phyloP scores from a whole-genome alignment of 2,888 invertebrate species.

The Limulus polyphemus region DNA sequence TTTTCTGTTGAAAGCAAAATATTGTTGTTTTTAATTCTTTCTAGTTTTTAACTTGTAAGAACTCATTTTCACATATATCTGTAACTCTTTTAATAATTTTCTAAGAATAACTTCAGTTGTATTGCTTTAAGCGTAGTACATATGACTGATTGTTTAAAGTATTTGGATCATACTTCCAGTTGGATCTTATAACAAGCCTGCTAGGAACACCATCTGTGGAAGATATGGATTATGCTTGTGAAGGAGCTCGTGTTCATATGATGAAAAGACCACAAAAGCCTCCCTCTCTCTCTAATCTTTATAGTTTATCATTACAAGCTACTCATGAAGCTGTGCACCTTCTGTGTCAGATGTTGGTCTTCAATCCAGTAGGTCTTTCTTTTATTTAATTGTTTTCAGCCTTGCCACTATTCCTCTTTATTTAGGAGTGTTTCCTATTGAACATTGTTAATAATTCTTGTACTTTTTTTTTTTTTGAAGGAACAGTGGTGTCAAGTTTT shows the following conservation, averaged over 20 bases:
- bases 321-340: slow-evolving; percentile 97
- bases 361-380: slow-evolving; percentile 71
- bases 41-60: no score
- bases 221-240: slow-evolving; percentile 95
- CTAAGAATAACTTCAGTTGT: no score
- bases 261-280: slow-evolving; percentile 72
- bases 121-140: no score
- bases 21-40: no score
- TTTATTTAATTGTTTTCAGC: slow-evolving; percentile 1
- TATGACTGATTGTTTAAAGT: not conserved
- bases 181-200: slow-evolving; percentile 94
- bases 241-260: slow-evolving; percentile 87
- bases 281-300: slow-evolving; percentile 74
- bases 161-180: slow-evolving; percentile 42
- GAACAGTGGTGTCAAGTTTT: no score
- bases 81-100: no score
- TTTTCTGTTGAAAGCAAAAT: no score
- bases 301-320: slow-evolving; percentile 81
- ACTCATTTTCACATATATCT: no score
- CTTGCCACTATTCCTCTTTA: no score
- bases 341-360: slow-evolving; percentile 91
- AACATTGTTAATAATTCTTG: no score
- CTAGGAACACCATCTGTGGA: slow-evolving; percentile 88
- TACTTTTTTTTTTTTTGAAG: no score
- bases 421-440: no score